phyloP scores from a whole-genome alignment of 2,888 invertebrate species.

The Stegana nigrithorax region DNA sequence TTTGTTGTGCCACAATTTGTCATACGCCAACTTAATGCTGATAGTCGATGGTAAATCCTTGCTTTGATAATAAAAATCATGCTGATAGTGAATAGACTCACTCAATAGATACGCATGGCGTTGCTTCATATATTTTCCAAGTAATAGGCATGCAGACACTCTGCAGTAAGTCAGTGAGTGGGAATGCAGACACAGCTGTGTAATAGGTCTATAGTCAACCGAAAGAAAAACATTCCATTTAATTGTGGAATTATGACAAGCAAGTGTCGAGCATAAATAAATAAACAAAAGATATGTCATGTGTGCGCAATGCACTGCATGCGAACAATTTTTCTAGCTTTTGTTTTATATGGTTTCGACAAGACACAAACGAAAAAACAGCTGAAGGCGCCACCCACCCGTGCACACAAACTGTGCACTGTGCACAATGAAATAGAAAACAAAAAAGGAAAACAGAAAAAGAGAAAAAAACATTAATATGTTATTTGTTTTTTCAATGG shows the following conservation, averaged over 20 bases:
- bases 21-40: not conserved
- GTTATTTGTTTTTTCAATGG: constrained; percentile 5
- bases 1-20: no score
- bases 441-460: not conserved
- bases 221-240: not conserved
- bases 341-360: not conserved
- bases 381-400: not conserved
- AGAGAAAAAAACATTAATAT: no score
- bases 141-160: no score
- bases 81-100: not conserved
- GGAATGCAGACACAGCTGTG: no score
- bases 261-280: no score
- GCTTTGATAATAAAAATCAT: not conserved
- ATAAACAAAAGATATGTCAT: no score
- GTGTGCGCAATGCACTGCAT: no score
- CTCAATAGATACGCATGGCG: no score
- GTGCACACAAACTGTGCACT: not conserved
- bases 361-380: not conserved
- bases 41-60: not conserved
- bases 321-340: no score
- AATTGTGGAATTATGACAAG: not conserved
- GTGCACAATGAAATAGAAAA: not conserved
- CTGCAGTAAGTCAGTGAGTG: no score
- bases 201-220: no score
- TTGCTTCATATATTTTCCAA: no score